Evolutionary conservation across 1,140 invertebrate species (phyloP), one percentile per base, ranked within the genome.

Genomic region (Meloidogyne chitwoodi): DNA sequence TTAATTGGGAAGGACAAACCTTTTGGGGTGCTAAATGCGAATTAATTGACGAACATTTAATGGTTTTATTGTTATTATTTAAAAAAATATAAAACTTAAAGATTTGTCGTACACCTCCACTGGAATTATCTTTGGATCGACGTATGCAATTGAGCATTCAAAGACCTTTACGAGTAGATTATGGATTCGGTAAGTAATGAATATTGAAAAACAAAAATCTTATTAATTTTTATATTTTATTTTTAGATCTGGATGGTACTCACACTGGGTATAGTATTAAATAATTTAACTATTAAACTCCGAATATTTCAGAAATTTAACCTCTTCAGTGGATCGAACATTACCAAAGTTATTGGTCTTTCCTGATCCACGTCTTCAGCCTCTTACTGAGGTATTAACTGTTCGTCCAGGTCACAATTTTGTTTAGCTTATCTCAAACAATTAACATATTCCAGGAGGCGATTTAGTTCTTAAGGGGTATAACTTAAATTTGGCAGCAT

Each of bases 391-490:
- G 24, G 24, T 79, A 16, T 68, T 79, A 22, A 56, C 65, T 26
- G 27, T 80, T 10, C 41, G 78, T 6, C 26, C 78, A 72, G 44
- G 29, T 31, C 29, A 6, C 5, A 16, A 48, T 19, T 48, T 48
- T 48, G 4, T 41, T 41, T 16, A 44, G 12, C 44, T 12, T 16
- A 12, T 41, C 16, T 41, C 11, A 14, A 0, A 14, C 12, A 0
- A 12, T 41, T 41, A 41, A n/a, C n/a, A n/a, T n/a, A n/a, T n/a
- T 31, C 6, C 29, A 16, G 67, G 79, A 62, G 62, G 85, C 44
- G 70, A 84, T 77, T 61, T 85, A 31, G 85, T 85, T 0, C 77
- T 85, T n/a, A 87, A 85, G 38, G 84, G 84, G 1, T 75, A 76
- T 14, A 68, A 84, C 56, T 41, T 85, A 66, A 86, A 85, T 65